Percentiles rank a stretch among this genome's conserved stretches.
Evolutionary conservation across 1,140 invertebrate genomes (phyloP).

Genomic region (Laupala kohalensis): DNA sequence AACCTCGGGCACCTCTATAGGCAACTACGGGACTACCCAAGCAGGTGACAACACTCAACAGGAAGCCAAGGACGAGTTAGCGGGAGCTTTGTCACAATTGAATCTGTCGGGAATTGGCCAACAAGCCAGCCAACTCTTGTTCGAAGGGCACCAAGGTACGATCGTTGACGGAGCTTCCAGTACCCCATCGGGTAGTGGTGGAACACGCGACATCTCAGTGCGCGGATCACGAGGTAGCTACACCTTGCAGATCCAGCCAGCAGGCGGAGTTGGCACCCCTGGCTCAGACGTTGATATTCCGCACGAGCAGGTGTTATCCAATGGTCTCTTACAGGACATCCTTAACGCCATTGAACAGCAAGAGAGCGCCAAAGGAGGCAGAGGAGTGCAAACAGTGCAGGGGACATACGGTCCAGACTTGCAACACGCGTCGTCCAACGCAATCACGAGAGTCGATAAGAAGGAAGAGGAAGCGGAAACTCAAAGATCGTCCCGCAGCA

Average conservation of each 20-base stretch:
- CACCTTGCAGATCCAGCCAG: slow-evolving; percentile 54
- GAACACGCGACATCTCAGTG: slow-evolving; percentile 37
- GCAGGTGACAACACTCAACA: background rate
- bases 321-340: slow-evolving; percentile 64
- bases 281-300: slow-evolving; percentile 29
- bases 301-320: slow-evolving; percentile 60
- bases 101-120: background rate
- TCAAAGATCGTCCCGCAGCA: background rate
- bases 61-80: background rate
- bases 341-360: slow-evolving; percentile 48
- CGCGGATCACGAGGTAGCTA: slow-evolving; percentile 49
- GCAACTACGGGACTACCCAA: no score
- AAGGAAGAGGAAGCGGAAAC: background rate
- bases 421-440: background rate
- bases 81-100: background rate
- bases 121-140: background rate
- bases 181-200: no score
- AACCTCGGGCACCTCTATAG: background rate
- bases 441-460: background rate
- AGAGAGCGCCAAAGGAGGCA: background rate
- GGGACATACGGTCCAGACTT: background rate
- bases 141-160: background rate
- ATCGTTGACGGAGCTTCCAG: background rate
- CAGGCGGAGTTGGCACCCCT: slow-evolving; percentile 28
- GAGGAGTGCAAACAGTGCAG: background rate